These are phyloP conservation scores for Peromyscus polionotus DNA, from an alignment of 2,113 vertebrate species.

Conservation along the genomic window DNA sequence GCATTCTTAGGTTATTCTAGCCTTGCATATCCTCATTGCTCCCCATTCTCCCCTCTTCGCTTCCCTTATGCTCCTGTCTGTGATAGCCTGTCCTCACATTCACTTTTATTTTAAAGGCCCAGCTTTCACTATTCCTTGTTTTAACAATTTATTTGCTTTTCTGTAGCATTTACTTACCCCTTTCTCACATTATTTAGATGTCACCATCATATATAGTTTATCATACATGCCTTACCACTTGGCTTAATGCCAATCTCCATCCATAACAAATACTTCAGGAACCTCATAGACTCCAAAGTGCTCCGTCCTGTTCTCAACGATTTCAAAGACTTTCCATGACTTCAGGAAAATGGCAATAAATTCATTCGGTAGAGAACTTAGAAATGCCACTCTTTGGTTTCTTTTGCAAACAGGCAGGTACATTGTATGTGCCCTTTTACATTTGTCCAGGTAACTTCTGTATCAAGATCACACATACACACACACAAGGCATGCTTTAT, in stretches of 20 bases:
- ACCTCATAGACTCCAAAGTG: not conserved
- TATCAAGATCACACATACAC: not conserved
- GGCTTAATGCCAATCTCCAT: slow-evolving; percentile 27
- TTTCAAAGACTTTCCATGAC: slow-evolving; percentile 27
- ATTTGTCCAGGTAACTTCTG: not conserved
- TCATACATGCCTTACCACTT: not conserved
- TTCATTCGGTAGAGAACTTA: not conserved
- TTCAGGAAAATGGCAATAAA: slow-evolving; percentile 24
- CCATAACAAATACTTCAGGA: slow-evolving; percentile 18
- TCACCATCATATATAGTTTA: slow-evolving; percentile 35
- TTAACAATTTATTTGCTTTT: not conserved
- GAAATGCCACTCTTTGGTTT: not conserved
- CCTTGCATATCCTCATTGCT: not conserved
- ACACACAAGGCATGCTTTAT: not conserved
- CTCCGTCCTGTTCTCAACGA: not conserved
- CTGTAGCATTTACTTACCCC: not conserved
- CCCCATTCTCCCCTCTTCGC: not conserved
- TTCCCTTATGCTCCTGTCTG: not conserved
- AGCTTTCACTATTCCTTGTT: not conserved
- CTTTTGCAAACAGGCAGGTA: not conserved
- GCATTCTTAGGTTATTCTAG: slow-evolving; percentile 15
- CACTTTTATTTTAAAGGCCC: slow-evolving; percentile 37
- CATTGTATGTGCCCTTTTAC: not conserved
- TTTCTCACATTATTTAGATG: not conserved
- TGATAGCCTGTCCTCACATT: not conserved